Base-by-base conservation (phyloP, 2,797 vertebrate species). In the Varecia variegata region DNA sequence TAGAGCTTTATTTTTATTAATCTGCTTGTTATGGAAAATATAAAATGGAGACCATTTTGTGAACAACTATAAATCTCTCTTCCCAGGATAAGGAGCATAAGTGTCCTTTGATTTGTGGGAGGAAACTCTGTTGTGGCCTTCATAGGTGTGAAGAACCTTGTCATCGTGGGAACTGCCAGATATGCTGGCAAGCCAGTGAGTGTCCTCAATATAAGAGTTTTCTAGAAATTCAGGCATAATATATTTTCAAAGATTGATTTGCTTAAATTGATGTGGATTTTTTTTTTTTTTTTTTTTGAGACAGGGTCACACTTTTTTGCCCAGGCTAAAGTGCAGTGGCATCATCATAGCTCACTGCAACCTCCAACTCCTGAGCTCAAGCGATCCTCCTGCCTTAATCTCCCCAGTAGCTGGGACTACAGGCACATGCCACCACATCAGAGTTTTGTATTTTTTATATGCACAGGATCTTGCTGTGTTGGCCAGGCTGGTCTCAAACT, bases 151-250 rank as follows among this genome's bases (percentile, higher is more conserved):
- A 99, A 98, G 99, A 99, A 92, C 99, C 99, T 54, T 99, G 99
- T 98, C 99, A 99, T 98, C 99, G 99, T 96, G 99, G 99, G 91
- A 99, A 99, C 98, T 99, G 99, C 98, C 99, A 99, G 95, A 99
- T 99, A 5, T 99, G 99, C 98, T 99, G 99, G 99, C 99, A 99
- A 98, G 99, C 99, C 95, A 99, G 99, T 99, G 98, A 99, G 99
- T 99, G 32, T 79, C 56, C 80, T 58, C 14, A 23, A 67, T 88
- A 47, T 65, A 52, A 93, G 60, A 79, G 67, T 82, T 88, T 88
- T 82, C 58, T 90, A 73, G 83, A 88, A 93, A 70, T 43, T 81
- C 54, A 77, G 9, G 7, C 27, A 50, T 89, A 47, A 50, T 90
- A 3, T 45, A 82, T 90, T 94, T 92, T 86, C 76, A 93, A 32